Evolutionary conservation across 1,140 invertebrate species (phyloP).

Genomic region (Drosophila pruinosa): DNA sequence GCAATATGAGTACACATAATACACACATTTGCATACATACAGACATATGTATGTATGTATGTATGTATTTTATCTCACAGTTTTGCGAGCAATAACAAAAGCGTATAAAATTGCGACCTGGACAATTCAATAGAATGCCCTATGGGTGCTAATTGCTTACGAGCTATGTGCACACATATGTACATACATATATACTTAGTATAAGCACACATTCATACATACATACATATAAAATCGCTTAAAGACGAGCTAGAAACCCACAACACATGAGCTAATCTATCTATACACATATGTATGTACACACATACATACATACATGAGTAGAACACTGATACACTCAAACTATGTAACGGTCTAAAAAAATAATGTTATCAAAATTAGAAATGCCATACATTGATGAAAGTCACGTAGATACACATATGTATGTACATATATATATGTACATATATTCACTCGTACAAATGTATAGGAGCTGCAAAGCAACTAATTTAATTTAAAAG

Average conservation of each 20-base stretch:
- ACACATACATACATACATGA: background rate
- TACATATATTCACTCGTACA: background rate
- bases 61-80: too few relatives aligned
- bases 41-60: background rate
- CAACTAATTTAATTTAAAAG: conserved; percentile 33
- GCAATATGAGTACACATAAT: too few relatives aligned
- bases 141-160: too few relatives aligned
- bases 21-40: background rate
- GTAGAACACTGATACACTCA: too few relatives aligned
- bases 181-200: background rate
- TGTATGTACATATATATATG: background rate
- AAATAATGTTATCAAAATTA: conserved; percentile 35
- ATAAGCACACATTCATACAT: conserved; percentile 5
- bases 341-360: conserved; percentile 1
- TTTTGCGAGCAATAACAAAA: too few relatives aligned
- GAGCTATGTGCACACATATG: too few relatives aligned
- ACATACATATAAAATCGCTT: background rate
- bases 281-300: background rate
- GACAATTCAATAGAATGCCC: too few relatives aligned
- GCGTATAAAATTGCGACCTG: too few relatives aligned
- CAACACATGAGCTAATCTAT: background rate
- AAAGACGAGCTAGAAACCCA: background rate
- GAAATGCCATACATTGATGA: conserved; percentile 26
- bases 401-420: conserved; percentile 26
- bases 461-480: background rate